A percentile compares a stretch with the other conserved stretches of the same genome.
Evolutionary conservation across 2,888 invertebrate species (phyloP).

Genomic region (Caenorhabditis drosophilae): DNA sequence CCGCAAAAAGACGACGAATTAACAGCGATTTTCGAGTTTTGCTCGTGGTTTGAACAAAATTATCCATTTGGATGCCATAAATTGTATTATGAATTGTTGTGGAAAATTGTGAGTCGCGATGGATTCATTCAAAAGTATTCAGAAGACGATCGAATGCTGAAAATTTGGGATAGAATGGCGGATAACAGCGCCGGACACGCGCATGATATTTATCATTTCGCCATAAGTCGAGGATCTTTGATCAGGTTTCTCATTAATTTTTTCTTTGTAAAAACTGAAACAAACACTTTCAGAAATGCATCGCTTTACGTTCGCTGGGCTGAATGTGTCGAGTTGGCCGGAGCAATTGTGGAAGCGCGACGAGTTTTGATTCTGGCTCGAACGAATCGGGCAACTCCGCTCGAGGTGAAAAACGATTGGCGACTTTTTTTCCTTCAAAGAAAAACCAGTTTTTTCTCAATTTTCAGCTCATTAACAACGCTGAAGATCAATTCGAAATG

Average conservation of each 20-base stretch:
- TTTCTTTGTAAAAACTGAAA: not conserved
- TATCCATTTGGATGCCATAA: slow-evolving; percentile 46
- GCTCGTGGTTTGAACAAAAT: slow-evolving; percentile 51
- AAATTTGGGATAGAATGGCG: slow-evolving; percentile 52
- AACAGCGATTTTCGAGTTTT: slow-evolving; percentile 31
- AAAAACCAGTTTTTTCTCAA: not conserved
- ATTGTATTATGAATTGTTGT: slow-evolving; percentile 44
- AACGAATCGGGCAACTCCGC: slow-evolving; percentile 35
- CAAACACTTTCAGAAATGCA: slow-evolving; percentile 34
- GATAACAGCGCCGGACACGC: slow-evolving; percentile 55
- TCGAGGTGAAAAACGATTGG: slow-evolving; percentile 10
- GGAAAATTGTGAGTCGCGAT: slow-evolving; percentile 45
- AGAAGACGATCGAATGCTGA: slow-evolving; percentile 47
- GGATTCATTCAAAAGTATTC: slow-evolving; percentile 28
- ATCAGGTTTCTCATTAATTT: slow-evolving; percentile 18
- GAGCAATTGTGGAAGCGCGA: slow-evolving; percentile 41
- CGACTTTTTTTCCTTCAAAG: not conserved
- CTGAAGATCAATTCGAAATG: slow-evolving; percentile 49
- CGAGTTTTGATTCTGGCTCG: slow-evolving; percentile 32
- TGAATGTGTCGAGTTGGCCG: slow-evolving; percentile 36
- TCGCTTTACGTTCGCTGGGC: slow-evolving; percentile 49
- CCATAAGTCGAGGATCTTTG: slow-evolving; percentile 33
- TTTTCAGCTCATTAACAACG: slow-evolving; percentile 32
- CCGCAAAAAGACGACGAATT: slow-evolving; percentile 15
- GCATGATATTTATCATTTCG: slow-evolving; percentile 49